A percentile compares a stretch with the other conserved stretches of the same genome.
Evolutionary conservation across 2,113 vertebrate species (phyloP).

Genomic region (Raja brachyura): DNA sequence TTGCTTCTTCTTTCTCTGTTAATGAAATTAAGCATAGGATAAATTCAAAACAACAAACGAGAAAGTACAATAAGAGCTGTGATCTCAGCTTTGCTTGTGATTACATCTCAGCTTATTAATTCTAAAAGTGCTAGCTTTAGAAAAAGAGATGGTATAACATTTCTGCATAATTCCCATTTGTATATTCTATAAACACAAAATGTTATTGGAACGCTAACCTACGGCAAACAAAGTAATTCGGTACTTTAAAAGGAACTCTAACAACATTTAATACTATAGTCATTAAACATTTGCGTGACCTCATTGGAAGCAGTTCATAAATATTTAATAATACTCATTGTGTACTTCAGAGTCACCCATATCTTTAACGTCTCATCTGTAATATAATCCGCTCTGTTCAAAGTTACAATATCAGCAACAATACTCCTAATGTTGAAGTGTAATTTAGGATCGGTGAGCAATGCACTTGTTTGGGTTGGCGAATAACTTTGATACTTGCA

Average conservation of each 20-base stretch:
- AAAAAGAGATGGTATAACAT: background rate
- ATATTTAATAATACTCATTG: background rate
- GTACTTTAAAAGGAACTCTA: background rate
- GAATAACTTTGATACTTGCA: background rate
- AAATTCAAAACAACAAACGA: background rate
- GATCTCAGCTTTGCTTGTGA: background rate
- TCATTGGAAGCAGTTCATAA: background rate
- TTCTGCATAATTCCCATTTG: conserved; percentile 1
- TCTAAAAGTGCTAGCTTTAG: background rate
- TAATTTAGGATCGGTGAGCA: background rate
- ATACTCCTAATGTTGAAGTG: background rate
- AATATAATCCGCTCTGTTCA: too few species aligned
- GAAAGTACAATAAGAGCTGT: background rate
- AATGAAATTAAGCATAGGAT: conserved; percentile 12
- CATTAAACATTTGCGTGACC: background rate
- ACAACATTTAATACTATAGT: background rate
- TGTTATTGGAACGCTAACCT: background rate
- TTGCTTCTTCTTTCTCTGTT: conserved; percentile 1
- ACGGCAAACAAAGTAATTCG: background rate
- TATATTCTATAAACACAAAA: background rate
- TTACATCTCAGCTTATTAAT: background rate
- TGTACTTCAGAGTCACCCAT: background rate
- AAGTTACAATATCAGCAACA: background rate
- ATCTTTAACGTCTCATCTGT: background rate
- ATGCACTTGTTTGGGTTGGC: background rate